Conservation (phyloP, 35 echinoderm and acorn worm species). For the Ophiothrix spiculata region DNA sequence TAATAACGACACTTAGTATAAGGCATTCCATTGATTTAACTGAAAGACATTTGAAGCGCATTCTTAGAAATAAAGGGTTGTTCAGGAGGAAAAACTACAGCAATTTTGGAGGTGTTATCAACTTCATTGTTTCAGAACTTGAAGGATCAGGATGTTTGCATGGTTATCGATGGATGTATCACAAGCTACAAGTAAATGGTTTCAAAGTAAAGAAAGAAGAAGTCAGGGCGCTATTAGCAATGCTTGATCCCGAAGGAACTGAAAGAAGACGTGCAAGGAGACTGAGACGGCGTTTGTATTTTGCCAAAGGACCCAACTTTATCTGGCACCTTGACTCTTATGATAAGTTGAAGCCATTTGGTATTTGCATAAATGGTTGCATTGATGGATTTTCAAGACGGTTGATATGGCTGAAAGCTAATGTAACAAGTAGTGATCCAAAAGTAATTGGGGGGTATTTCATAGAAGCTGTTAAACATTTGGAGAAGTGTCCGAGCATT, state of each 20-base stretch:
- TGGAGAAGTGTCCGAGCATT: slow-evolving; percentile 25
- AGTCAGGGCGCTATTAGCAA: not conserved
- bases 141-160: not conserved
- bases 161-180: slow-evolving; percentile 30
- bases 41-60: not conserved
- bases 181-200: not conserved
- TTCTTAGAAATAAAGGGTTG: not conserved
- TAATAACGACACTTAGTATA: not conserved
- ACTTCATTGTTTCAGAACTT: not conserved
- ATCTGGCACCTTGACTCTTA: slow-evolving; percentile 15
- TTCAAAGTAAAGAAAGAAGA: not conserved
- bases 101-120: not conserved
- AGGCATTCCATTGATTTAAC: slow-evolving; percentile 12
- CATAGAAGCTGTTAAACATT: not conserved
- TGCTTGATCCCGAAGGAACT: slow-evolving; percentile 14
- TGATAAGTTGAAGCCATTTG: slow-evolving; percentile 37
- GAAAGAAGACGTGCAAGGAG: not conserved
- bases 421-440: slow-evolving; percentile 51
- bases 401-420: slow-evolving; percentile 51
- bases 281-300: not conserved
- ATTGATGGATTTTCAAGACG: slow-evolving; percentile 58
- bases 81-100: slow-evolving; percentile 2
- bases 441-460: slow-evolving; percentile 42
- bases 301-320: slow-evolving; percentile 15
- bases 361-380: slow-evolving; percentile 30